Evolutionary conservation across 2,797 vertebrate genomes (phyloP).

Genomic region (Gymnothorax reevesii): DNA sequence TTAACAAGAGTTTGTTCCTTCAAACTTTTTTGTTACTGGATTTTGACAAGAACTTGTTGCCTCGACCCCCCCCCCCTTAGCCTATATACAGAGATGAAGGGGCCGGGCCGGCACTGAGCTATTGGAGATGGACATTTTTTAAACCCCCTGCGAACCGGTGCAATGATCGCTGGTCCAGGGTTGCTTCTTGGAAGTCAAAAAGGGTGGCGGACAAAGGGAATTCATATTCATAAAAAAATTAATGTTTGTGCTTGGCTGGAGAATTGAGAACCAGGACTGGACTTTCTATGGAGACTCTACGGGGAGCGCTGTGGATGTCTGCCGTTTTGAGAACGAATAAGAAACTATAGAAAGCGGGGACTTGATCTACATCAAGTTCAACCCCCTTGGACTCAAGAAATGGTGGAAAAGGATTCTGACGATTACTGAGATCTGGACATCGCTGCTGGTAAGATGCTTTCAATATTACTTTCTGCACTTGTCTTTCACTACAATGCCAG

Average conservation of each 20-base stretch:
- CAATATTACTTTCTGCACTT: background rate
- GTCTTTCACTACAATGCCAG: background rate
- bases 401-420: background rate
- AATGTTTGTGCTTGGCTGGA: background rate
- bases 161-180: slow-evolving; percentile 14
- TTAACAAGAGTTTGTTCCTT: slow-evolving; percentile 63
- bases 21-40: slow-evolving; percentile 41
- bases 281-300: slow-evolving; percentile 15
- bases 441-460: background rate
- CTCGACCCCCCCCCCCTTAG: slow-evolving; percentile 34
- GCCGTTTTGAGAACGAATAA: background rate
- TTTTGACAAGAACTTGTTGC: slow-evolving; percentile 50
- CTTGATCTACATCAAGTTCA: background rate
- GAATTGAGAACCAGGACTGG: background rate
- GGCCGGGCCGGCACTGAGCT: background rate
- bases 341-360: background rate
- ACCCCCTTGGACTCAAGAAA: background rate
- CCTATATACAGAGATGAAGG: background rate
- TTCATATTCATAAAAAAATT: background rate
- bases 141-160: background rate
- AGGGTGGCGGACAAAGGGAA: background rate
- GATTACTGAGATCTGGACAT: background rate
- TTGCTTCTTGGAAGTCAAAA: slow-evolving; percentile 5
- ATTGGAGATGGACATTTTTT: background rate
- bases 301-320: slow-evolving; percentile 7